Percentiles rank a stretch among this genome's conserved stretches.
Evolutionary conservation across 1,140 invertebrate genomes (phyloP).

Genomic region (Coptotermes formosanus): DNA sequence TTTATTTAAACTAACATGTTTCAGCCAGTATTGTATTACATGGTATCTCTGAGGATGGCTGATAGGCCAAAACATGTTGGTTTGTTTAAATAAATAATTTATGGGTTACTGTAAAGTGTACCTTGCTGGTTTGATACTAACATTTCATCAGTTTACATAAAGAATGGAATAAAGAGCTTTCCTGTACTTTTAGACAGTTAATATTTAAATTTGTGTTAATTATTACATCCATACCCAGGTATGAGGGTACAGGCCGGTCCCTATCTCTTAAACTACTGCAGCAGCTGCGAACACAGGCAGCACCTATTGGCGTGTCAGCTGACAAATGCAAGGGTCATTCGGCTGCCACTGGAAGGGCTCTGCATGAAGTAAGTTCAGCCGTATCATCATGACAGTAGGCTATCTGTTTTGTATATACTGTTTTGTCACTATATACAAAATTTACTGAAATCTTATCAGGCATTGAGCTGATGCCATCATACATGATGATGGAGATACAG

Average conservation of each 20-base stretch:
- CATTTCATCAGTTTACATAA: too few species aligned
- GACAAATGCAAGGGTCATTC: constrained; percentile 47
- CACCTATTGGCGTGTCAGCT: constrained; percentile 48
- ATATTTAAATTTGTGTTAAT: too few species aligned
- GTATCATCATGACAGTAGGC: too few species aligned
- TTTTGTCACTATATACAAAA: not conserved
- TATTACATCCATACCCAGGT: constrained; percentile 50
- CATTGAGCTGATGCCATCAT: not conserved
- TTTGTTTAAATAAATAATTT: too few species aligned
- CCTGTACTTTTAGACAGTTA: too few species aligned
- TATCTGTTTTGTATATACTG: not conserved
- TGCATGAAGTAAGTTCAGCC: constrained; percentile 50
- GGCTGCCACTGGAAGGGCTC: constrained; percentile 52
- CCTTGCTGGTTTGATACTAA: too few species aligned
- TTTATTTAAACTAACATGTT: too few species aligned
- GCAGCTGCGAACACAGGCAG: constrained; percentile 71
- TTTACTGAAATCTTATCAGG: not conserved
- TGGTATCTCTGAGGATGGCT: too few species aligned
- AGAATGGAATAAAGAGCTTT: too few species aligned
- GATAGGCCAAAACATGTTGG: too few species aligned
- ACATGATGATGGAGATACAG: not conserved
- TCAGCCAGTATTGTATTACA: too few species aligned
- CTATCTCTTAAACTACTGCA: constrained; percentile 93
- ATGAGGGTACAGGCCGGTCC: constrained; percentile 97
- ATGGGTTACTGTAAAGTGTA: too few species aligned